These are phyloP conservation scores for Holotrichia oblita DNA, from an alignment of 1,140 invertebrate genomes.

Conservation along the genomic window DNA sequence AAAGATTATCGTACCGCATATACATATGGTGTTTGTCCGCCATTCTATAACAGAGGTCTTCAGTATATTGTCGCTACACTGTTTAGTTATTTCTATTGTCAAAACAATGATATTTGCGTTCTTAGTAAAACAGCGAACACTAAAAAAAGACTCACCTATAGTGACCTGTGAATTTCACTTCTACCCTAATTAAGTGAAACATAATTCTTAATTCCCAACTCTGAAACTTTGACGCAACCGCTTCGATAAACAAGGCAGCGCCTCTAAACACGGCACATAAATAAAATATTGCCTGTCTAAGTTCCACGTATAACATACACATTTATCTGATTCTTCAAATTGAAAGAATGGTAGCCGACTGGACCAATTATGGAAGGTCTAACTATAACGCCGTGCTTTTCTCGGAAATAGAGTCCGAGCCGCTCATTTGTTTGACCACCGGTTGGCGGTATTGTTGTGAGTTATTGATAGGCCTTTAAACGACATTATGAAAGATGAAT, in stretches of 20 bases:
- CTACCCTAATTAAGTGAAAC: constrained; percentile 23
- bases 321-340: constrained; percentile 26
- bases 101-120: too few species aligned
- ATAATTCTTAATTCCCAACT: background rate
- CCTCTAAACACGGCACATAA: constrained; percentile 4
- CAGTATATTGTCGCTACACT: too few species aligned
- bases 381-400: background rate
- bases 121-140: too few species aligned
- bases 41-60: too few species aligned
- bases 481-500: constrained; percentile 10
- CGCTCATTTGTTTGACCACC: constrained; percentile 25
- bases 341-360: constrained; percentile 13
- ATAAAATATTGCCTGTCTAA: constrained; percentile 23
- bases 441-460: constrained; percentile 25
- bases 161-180: background rate
- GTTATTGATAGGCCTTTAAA: constrained; percentile 26
- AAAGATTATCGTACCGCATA: too few species aligned
- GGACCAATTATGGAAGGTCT: constrained; percentile 34
- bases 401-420: background rate
- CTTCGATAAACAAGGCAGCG: background rate
- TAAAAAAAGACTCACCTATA: background rate
- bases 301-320: background rate
- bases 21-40: too few species aligned
- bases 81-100: too few species aligned
- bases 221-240: background rate